Base-by-base conservation (phyloP, 2,113 vertebrate species). In the Terrapene triunguis region DNA sequence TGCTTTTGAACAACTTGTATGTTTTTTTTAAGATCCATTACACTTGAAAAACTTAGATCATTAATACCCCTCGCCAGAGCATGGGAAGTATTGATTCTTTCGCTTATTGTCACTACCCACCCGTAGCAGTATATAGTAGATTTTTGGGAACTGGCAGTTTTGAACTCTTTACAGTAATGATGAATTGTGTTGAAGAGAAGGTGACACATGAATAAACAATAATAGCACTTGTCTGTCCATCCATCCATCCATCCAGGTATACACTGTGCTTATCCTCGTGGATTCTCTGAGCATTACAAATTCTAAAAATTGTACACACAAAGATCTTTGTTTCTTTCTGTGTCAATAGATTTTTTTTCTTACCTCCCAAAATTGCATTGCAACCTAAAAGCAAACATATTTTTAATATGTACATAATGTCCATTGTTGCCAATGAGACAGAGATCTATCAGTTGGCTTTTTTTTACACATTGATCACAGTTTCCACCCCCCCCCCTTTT, bases 341-440 rank as follows among this genome's bases (percentile, higher is more conserved):
- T 72, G 44, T 27, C 8, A 93, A 78, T 24, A 54, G 54, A 54
- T 86, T 87, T 91, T 76, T 42, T 84, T 78, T 13, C 21, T 84
- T 55, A 80, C 62, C 55, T 7, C 3, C 83, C 25, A 42, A 42
- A 11, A 0, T 86, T 48, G 13, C 22, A 13, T 1, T 57, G 24
- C 4, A 81, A 69, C 76, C 83, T 76, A 76, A 84, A 9, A 2
- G 2, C 11, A 0, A 0, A 51, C 24, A 57, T 59, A n/a, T 54
- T 81, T 42, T 65, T n/a, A 84, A 14, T 76, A 47, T 78, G 83
- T 8, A 69, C 42, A 50, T 88, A 86, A 84, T 10, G 65, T 29
- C 48, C 29, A 29, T 44, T 65, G 53, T 35, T 90, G 35, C 2
- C 55, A 65, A 86, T 80, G 29, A 89, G n/a, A 91, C 48, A 87